Base-by-base conservation (phyloP, 2,888 invertebrate genomes). In the Balanococcus diminutus region DNA sequence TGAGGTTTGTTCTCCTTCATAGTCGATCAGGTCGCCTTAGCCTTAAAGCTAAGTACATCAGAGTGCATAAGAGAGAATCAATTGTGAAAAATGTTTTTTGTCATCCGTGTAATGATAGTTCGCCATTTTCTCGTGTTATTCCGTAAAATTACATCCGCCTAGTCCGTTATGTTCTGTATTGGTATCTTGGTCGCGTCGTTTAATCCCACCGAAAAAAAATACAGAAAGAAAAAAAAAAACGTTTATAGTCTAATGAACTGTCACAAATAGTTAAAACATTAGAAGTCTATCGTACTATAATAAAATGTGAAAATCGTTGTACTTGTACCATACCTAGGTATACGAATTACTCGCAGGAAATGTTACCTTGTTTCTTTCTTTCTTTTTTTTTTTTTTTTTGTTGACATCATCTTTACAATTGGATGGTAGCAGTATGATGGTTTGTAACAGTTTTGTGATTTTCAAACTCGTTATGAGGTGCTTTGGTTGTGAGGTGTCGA, bases 61-160 rank as follows among this genome's bases (percentile, higher is more conserved):
- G 19, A 56, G 14, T 22, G 56, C 22, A 19, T 67, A 46, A 16
- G n/a, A 32, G 83, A 32, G 56, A 56, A 61, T 32, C 56, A 39
- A 82, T 56, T 82, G 82, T 31, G 39, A 42, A 81, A 81, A 67
- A 81, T 36, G 46, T 56, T 83, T n/a, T 42, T 84, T 42, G 85
- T 84, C 85, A 85, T 85, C 85, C 85, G 85, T 85, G 79, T 85
- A 85, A 84, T 84, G 46, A 85, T 31, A 75, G 75, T 75, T 85
- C 85, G 85, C 85, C 85, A 85, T 85, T 85, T 85, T 85, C 85
- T 85, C 85, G 39, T 46, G 79, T 85, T 85, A 85, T 85, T 42
- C 85, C 85, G 85, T 85, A 85, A 85, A 85, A 85, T 85, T 85
- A 85, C 85, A 85, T 85, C 85, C 85, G 85, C 46, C 75, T 28